These are phyloP conservation scores for Hirundichthys speculiger DNA, from an alignment of 2,113 vertebrate genomes.

Conservation along the genomic window DNA sequence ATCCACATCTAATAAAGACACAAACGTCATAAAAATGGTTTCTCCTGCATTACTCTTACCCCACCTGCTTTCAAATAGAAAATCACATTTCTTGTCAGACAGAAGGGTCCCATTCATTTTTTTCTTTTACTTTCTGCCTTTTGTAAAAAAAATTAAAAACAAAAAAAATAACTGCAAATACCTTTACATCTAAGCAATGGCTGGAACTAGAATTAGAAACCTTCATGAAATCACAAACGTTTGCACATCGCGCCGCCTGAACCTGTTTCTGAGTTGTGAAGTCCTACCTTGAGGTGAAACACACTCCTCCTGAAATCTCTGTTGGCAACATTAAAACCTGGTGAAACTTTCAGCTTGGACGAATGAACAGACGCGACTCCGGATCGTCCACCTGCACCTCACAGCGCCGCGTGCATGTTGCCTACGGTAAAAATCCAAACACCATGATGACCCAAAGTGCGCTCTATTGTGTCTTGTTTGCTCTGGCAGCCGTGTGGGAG, in stretches of 20 bases:
- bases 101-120: too few species aligned
- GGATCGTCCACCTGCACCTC: slow-evolving; percentile 55
- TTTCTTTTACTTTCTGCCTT: too few species aligned
- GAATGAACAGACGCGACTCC: slow-evolving; percentile 44
- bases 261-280: slow-evolving; percentile 59
- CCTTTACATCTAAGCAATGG: background rate
- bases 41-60: too few species aligned
- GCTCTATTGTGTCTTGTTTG: slow-evolving; percentile 69
- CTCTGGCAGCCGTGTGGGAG: slow-evolving; percentile 61
- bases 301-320: slow-evolving; percentile 82
- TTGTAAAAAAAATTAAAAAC: too few species aligned
- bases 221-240: background rate
- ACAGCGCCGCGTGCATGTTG: slow-evolving; percentile 55
- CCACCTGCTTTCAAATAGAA: too few species aligned
- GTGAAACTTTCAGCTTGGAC: slow-evolving; percentile 49
- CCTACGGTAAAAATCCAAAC: slow-evolving; percentile 59
- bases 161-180: too few species aligned
- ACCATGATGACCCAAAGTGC: slow-evolving; percentile 66
- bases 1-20: too few species aligned
- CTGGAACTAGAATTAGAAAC: background rate
- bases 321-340: slow-evolving; percentile 82
- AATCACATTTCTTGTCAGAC: too few species aligned
- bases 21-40: too few species aligned
- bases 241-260: slow-evolving; percentile 17
- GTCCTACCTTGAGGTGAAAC: slow-evolving; percentile 83